A percentile compares a stretch with the other conserved stretches of the same genome.
Conservation (phyloP, 2,888 invertebrate genomes). For the Cybosia mesomella region DNA sequence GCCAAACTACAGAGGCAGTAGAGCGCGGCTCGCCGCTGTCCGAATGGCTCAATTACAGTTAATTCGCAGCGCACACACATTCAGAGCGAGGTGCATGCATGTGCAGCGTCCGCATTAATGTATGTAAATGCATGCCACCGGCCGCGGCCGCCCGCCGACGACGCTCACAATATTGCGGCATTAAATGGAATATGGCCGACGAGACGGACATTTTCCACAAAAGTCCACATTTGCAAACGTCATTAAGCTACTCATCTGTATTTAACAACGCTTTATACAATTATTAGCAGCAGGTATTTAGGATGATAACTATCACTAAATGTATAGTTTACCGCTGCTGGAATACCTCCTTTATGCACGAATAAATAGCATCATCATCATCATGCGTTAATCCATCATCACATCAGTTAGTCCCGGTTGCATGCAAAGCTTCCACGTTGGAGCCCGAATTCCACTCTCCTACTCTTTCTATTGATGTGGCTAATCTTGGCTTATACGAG, state of each 20-base stretch:
- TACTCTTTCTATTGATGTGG: background rate
- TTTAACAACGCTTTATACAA: slow-evolving; percentile 62
- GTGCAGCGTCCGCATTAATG: slow-evolving; percentile 83
- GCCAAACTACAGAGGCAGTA: slow-evolving; percentile 71
- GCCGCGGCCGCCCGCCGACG: slow-evolving; percentile 78
- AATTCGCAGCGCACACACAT: slow-evolving; percentile 86
- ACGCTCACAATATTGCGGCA: slow-evolving; percentile 85
- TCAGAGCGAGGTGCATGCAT: slow-evolving; percentile 79
- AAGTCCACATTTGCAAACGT: slow-evolving; percentile 81
- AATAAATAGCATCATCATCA: background rate
- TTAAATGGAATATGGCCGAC: slow-evolving; percentile 84
- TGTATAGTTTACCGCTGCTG: background rate
- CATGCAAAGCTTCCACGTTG: background rate
- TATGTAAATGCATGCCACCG: slow-evolving; percentile 86
- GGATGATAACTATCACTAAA: background rate
- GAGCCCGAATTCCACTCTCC: no score
- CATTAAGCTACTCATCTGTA: slow-evolving; percentile 71
- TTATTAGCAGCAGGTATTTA: slow-evolving; percentile 39
- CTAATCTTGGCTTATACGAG: background rate
- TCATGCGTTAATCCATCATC: no score
- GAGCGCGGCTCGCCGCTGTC: slow-evolving; percentile 77
- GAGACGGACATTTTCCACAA: slow-evolving; percentile 83
- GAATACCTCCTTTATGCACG: background rate
- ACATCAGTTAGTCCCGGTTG: background rate
- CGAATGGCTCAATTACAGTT: slow-evolving; percentile 87